Conservation (phyloP, 1,140 invertebrate genomes). For the Penaeus chinensis region DNA sequence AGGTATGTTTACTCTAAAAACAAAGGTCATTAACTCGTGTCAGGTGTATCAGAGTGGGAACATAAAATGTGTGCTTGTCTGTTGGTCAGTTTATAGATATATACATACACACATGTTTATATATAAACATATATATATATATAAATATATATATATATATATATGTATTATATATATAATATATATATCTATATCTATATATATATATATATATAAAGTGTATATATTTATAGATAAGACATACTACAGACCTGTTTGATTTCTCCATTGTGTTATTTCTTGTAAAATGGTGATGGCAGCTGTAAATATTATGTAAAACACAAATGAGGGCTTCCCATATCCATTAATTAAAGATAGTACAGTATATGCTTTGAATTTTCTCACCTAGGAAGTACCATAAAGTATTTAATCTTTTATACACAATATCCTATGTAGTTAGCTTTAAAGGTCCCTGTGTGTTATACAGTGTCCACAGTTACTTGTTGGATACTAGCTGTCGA, state of each 20-base stretch:
- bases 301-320: conserved; percentile 51
- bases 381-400: conserved; percentile 28
- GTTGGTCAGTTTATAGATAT: not conserved
- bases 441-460: not conserved
- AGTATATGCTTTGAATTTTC: conserved; percentile 39
- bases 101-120: not conserved
- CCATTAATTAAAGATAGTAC: conserved; percentile 41
- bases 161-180: not conserved
- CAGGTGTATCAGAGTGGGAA: not conserved
- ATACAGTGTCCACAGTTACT: not conserved
- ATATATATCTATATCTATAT: too few relatives aligned
- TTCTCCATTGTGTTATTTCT: not conserved
- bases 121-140: conserved; percentile 18
- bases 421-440: conserved; percentile 1
- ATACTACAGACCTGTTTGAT: not conserved
- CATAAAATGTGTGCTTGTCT: conserved; percentile 5
- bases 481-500: not conserved
- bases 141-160: conserved; percentile 4
- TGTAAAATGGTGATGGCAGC: conserved; percentile 14
- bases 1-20: too few relatives aligned
- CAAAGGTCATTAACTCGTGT: too few relatives aligned
- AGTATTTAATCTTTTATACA: conserved; percentile 44
- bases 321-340: conserved; percentile 58
- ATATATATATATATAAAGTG: too few relatives aligned
- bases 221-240: too few relatives aligned